phyloP scores from a whole-genome alignment of 1,140 invertebrate genomes.

The Ladona fulva region DNA sequence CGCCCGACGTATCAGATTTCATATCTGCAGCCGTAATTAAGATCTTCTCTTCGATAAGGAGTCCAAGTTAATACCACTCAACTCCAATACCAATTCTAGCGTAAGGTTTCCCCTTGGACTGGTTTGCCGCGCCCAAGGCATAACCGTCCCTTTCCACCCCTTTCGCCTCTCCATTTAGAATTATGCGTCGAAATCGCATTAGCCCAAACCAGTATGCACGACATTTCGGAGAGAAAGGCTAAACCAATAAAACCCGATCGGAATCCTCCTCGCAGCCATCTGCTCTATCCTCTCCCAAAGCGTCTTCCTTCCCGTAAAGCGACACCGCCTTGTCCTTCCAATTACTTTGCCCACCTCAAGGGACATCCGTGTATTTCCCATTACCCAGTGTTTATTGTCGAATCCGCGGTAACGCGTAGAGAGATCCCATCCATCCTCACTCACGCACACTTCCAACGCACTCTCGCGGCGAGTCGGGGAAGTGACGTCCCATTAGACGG shows the following conservation, averaged over 20 bases:
- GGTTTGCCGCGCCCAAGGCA: neutral
- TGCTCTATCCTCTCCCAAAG: neutral
- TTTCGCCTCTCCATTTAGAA: neutral
- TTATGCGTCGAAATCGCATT: neutral
- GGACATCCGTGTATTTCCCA: neutral
- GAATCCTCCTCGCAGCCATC: neutral
- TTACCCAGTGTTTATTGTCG: neutral
- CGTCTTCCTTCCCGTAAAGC: neutral
- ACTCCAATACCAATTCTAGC: too few relatives aligned
- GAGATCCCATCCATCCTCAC: neutral
- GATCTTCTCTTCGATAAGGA: too few relatives aligned
- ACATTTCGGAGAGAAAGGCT: neutral
- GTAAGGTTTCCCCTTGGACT: too few relatives aligned
- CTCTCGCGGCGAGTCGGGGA: neutral
- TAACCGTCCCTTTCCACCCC: neutral
- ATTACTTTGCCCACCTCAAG: conserved; percentile 8
- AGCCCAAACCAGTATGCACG: neutral
- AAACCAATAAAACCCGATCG: neutral
- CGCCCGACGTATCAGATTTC: too few relatives aligned
- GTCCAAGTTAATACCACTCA: too few relatives aligned
- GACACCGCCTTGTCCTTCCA: neutral
- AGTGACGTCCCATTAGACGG: neutral
- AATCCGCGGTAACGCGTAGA: neutral
- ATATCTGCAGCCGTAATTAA: too few relatives aligned
- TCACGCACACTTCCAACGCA: too few relatives aligned